Conservation (phyloP, 2,113 vertebrate genomes). For the Lichenostomus cassidix region DNA sequence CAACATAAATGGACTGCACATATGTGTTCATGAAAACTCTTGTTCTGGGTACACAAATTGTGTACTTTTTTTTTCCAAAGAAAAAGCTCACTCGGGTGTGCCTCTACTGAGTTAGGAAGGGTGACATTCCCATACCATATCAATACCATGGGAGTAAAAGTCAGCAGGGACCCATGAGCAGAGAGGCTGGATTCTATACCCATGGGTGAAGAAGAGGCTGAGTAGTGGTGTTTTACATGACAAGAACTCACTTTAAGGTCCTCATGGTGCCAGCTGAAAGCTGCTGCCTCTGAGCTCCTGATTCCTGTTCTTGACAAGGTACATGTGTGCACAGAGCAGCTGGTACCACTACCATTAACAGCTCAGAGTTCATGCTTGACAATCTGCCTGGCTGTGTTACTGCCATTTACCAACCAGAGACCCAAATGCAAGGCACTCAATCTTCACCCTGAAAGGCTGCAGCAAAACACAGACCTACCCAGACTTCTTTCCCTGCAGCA, state of each 20-base stretch:
- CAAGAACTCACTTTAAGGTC: background rate
- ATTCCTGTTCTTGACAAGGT: background rate
- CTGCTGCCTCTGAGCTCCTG: background rate
- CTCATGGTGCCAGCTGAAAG: background rate
- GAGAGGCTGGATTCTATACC: background rate
- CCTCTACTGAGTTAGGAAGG: background rate
- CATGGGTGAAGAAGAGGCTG: background rate
- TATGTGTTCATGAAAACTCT: rapidly evolving
- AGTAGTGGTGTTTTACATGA: too few species aligned
- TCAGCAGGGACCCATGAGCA: background rate
- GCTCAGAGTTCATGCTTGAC: background rate
- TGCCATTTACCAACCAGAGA: background rate
- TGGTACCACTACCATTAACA: background rate
- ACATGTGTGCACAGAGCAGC: background rate
- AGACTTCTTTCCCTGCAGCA: background rate
- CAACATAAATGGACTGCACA: background rate
- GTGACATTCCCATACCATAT: background rate
- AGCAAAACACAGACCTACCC: background rate
- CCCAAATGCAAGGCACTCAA: background rate
- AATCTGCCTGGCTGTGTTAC: background rate
- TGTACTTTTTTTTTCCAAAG: background rate
- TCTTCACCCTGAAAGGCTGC: background rate
- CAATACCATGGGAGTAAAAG: background rate
- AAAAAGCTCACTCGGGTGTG: background rate
- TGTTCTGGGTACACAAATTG: background rate